A percentile compares a stretch with the other conserved stretches of the same genome.
phyloP scores from a whole-genome alignment of 2,113 vertebrate genomes.

The Antigone vipio region DNA sequence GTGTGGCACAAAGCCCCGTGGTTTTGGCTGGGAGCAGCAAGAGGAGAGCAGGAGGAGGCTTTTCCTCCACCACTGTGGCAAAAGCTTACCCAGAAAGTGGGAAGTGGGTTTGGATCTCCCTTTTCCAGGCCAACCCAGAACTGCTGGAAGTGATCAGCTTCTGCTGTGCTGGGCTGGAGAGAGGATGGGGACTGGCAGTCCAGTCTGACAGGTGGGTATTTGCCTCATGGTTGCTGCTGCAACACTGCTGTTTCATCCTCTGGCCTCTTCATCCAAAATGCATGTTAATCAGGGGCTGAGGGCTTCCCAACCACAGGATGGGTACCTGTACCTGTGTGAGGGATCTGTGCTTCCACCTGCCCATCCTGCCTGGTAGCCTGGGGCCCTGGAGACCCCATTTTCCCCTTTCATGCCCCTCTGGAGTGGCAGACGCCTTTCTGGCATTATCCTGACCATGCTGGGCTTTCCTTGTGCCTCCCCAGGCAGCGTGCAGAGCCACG shows the following conservation, averaged over 20 bases:
- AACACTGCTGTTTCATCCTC: neutral
- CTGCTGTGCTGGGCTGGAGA: neutral
- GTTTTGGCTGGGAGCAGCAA: neutral
- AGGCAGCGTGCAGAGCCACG: neutral
- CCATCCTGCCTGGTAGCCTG: neutral
- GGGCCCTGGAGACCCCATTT: neutral
- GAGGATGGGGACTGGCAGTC: neutral
- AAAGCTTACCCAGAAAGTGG: neutral
- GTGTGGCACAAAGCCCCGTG: neutral
- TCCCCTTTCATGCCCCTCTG: neutral
- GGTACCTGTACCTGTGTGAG: neutral
- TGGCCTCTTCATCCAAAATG: neutral
- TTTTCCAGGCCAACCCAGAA: neutral
- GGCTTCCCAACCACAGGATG: neutral
- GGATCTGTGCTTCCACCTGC: neutral
- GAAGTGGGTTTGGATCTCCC: neutral
- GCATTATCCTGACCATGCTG: neutral
- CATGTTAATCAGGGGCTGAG: neutral
- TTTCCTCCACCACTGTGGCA: neutral
- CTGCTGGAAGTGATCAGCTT: neutral
- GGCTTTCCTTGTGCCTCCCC: neutral
- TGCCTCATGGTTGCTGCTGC: accelerated
- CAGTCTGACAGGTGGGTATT: accelerated
- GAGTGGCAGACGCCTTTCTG: neutral
- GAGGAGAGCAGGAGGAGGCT: neutral